Evolutionary conservation across 2,797 vertebrate genomes (phyloP), one percentile per base, ranked within the genome.

Genomic region (Triplophysa yarkandensis): DNA sequence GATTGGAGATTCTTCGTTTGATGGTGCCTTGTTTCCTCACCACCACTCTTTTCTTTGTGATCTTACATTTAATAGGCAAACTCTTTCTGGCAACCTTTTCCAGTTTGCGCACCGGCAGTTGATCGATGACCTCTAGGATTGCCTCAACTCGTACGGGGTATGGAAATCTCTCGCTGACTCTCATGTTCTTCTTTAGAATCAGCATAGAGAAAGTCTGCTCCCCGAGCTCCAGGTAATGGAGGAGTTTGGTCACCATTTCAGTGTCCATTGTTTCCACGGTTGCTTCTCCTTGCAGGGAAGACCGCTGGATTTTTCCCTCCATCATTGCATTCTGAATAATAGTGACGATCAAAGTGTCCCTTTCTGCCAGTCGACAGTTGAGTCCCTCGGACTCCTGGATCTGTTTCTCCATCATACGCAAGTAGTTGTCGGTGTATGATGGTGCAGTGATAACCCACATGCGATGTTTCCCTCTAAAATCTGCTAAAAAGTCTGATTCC

Each of bases 381-480:
- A 52, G 46, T 3, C 81, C 86, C 79, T 88, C 88, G 76, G 90
- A 86, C 8, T 91, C 91, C 66, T 89, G 84, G 50, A 94, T 87
- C 76, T 94, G 92, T 78, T 92, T 92, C 83, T 93, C 89, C 92
- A 93, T 92, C 93, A 94, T 91, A 4, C 54, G 89, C 11, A 93
- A 86, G 76, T 93, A 92, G 81, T 91, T 74, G 74, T 93, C 88
- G 52, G 74, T 86, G 79, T 88, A 79, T 2, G 91, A 90, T 0
- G 89, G 86, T 3, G 91, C 92, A 6, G 89, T 89, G 72, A 93
- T 93, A 67, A 94, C 88, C 92, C 92, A 93, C 79, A 94, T 73
- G 2, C 92, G 88, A 50, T 90, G 90, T 82, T 91, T 92, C 46
- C 91, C 91, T 76, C 86, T 85, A 88, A 92, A 92, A 14, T 89